Evolutionary conservation across 2,888 invertebrate genomes (phyloP).

Genomic region (Drosophila suboccidentalis): DNA sequence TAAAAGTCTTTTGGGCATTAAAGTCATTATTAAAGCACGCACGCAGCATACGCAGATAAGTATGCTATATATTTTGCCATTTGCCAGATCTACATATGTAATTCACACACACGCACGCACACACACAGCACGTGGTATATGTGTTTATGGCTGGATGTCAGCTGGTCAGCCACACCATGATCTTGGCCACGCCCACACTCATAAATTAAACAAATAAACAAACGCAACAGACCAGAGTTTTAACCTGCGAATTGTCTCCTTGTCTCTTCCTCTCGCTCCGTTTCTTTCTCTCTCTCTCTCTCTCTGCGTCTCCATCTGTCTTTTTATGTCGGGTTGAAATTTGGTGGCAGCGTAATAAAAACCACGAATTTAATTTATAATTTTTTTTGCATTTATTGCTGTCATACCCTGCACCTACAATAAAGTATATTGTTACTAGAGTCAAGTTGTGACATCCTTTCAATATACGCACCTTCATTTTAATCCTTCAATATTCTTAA

Average conservation of each 20-base stretch:
- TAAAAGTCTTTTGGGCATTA: conserved; percentile 30
- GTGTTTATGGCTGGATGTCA: conserved; percentile 43
- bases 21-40: conserved; percentile 62
- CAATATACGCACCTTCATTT: background rate
- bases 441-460: background rate
- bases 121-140: conserved; percentile 9
- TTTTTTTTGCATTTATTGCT: conserved; percentile 19
- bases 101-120: conserved; percentile 14
- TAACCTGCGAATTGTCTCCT: background rate
- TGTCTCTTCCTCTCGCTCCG: background rate
- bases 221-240: conserved; percentile 10
- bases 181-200: conserved; percentile 30
- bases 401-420: conserved; percentile 5
- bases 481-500: too few relatives aligned
- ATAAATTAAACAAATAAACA: conserved; percentile 51
- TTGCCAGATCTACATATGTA: conserved; percentile 20
- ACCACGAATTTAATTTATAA: conserved; percentile 32
- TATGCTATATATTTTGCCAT: conserved; percentile 55
- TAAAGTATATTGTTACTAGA: background rate
- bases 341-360: conserved; percentile 5
- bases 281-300: background rate
- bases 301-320: background rate
- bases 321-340: background rate
- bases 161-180: conserved; percentile 38
- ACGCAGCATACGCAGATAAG: conserved; percentile 53